Percentiles rank a stretch among this genome's conserved stretches.
phyloP scores from a whole-genome alignment of 1,140 invertebrate species.

The Wasmannia auropunctata region DNA sequence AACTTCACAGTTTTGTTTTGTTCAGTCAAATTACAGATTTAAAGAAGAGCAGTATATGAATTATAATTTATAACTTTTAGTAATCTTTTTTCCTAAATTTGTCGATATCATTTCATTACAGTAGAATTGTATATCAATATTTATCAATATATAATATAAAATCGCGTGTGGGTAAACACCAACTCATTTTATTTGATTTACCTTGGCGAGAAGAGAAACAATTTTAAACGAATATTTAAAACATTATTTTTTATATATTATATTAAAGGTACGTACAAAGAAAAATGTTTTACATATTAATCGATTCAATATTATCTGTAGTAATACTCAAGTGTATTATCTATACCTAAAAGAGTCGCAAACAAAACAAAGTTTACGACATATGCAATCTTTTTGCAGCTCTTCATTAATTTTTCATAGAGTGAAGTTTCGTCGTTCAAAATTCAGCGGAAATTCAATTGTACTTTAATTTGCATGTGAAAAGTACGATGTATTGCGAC shows the following conservation, averaged over 20 bases:
- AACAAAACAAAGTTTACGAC: not conserved
- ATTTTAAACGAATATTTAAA: not conserved
- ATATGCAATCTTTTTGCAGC: not conserved
- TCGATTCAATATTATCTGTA: no score
- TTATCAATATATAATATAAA: not conserved
- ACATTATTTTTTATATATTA: not conserved
- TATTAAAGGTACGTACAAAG: not conserved
- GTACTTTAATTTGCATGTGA: constrained; percentile 71
- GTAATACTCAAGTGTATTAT: not conserved
- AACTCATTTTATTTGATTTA: not conserved
- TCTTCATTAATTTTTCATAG: constrained; percentile 80
- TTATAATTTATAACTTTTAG: not conserved
- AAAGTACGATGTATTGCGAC: constrained; percentile 42
- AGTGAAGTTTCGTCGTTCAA: constrained; percentile 54
- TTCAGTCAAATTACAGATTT: constrained; percentile 16
- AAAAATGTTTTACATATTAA: not conserved
- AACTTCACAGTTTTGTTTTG: not conserved
- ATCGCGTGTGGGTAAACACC: not conserved
- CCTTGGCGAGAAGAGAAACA: not conserved
- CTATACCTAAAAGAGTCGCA: not conserved
- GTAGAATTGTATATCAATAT: not conserved
- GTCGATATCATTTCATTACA: not conserved
- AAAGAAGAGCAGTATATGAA: not conserved
- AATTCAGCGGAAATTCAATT: constrained; percentile 70
- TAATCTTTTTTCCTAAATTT: not conserved